These are phyloP conservation scores for Babyrousa celebensis DNA, from an alignment of 2,797 vertebrate species.

Conservation along the genomic window DNA sequence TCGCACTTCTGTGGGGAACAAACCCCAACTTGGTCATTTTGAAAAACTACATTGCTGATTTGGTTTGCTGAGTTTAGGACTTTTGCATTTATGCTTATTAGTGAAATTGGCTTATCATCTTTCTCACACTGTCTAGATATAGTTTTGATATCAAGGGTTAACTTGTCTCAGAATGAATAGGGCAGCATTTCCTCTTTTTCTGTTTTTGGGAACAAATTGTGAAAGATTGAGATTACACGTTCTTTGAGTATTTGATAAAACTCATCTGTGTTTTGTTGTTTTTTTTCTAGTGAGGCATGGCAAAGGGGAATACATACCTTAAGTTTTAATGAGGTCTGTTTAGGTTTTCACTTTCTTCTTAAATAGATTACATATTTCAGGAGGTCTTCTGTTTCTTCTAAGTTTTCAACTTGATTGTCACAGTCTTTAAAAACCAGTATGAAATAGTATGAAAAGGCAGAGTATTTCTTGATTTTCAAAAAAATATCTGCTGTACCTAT, in stretches of 20 bases:
- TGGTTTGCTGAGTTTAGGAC: slow-evolving; percentile 13
- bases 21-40: neutral
- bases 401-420: slow-evolving; percentile 42
- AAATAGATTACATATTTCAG: slow-evolving; percentile 29
- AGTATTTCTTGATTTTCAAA: neutral
- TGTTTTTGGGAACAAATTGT: slow-evolving; percentile 33
- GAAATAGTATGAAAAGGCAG: neutral
- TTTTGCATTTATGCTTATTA: slow-evolving; percentile 48
- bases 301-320: neutral
- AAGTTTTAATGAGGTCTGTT: slow-evolving; percentile 9
- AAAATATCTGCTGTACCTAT: neutral
- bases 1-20: neutral
- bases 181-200: slow-evolving; percentile 33
- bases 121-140: neutral
- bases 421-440: slow-evolving; percentile 26
- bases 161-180: slow-evolving; percentile 41
- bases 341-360: slow-evolving; percentile 3
- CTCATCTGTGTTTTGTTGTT: neutral
- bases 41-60: slow-evolving; percentile 16
- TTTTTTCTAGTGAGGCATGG: neutral
- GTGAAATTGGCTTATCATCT: slow-evolving; percentile 45
- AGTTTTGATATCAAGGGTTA: slow-evolving; percentile 46
- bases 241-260: slow-evolving; percentile 40
- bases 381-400: slow-evolving; percentile 52
- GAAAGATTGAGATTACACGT: neutral